phyloP scores from a whole-genome alignment of 2,113 vertebrate genomes.

The Lophotis ruficrista region DNA sequence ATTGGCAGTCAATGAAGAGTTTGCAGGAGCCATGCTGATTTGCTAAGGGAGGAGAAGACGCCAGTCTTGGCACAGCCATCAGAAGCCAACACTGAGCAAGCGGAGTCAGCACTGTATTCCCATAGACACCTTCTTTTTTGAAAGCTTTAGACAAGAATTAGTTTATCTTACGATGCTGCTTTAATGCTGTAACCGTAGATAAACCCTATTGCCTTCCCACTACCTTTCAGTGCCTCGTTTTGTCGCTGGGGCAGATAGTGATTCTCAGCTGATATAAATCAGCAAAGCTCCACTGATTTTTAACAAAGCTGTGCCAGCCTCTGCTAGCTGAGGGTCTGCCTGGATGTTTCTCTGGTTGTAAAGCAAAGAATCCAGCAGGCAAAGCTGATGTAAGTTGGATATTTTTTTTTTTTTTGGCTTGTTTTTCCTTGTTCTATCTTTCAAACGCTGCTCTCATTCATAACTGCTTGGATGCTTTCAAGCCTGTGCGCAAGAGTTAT shows the following conservation, averaged over 20 bases:
- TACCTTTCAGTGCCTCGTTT: constrained; percentile 52
- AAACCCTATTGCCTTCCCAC: constrained; percentile 50
- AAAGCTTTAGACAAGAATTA: constrained; percentile 32
- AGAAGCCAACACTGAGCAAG: not conserved
- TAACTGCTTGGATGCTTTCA: constrained; percentile 43
- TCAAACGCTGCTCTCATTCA: constrained; percentile 38
- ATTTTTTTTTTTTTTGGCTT: not conserved
- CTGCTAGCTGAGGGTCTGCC: constrained; percentile 58
- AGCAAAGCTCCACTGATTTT: constrained; percentile 70
- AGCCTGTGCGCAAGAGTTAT: not conserved
- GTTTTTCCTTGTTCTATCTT: constrained; percentile 36
- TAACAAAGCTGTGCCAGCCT: constrained; percentile 68
- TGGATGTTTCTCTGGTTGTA: constrained; percentile 27
- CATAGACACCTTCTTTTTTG: not conserved
- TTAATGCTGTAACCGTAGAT: constrained; percentile 43
- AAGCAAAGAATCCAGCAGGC: constrained; percentile 42
- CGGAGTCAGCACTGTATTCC: not conserved
- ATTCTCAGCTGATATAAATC: constrained; percentile 69
- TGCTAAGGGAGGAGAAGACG: constrained; percentile 16
- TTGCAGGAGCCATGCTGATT: constrained; percentile 36
- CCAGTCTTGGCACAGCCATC: constrained; percentile 23
- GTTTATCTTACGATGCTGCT: constrained; percentile 46
- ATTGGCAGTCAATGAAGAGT: constrained; percentile 44
- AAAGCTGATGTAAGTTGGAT: constrained; percentile 39
- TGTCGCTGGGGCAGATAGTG: constrained; percentile 63